Evolutionary conservation across 2,797 vertebrate species (phyloP).

Genomic region (Dermochelys coriacea): DNA sequence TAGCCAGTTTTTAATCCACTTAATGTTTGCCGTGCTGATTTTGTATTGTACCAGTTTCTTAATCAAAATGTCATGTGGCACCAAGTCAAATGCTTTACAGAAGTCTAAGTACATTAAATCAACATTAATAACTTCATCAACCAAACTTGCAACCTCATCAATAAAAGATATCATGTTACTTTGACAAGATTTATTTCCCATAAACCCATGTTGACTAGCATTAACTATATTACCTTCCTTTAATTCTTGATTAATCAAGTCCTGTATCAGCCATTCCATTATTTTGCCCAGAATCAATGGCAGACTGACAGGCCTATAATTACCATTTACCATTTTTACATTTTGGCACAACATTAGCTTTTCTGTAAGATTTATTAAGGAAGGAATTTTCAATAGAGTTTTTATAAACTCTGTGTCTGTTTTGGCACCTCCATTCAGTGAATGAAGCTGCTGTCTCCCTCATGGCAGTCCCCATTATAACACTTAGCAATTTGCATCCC

Average conservation of each 20-base stretch:
- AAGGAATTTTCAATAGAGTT: neutral
- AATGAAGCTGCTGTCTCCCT: neutral
- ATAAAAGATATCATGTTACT: slow-evolving; percentile 55
- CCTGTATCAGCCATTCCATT: slow-evolving; percentile 54
- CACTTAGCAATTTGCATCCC: neutral
- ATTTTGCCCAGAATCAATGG: slow-evolving; percentile 67
- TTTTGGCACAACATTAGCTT: neutral
- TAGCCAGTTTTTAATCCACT: neutral
- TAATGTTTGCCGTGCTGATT: slow-evolving; percentile 11
- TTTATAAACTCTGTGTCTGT: neutral
- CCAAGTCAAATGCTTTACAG: neutral
- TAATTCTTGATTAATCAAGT: slow-evolving; percentile 49
- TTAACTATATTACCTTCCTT: slow-evolving; percentile 69
- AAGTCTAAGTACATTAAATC: slow-evolving; percentile 28
- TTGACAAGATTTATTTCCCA: slow-evolving; percentile 60
- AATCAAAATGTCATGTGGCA: slow-evolving; percentile 22
- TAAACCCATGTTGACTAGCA: slow-evolving; percentile 66
- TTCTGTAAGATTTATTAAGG: slow-evolving; percentile 30
- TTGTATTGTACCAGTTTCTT: slow-evolving; percentile 31
- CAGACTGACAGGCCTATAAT: slow-evolving; percentile 44
- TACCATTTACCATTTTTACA: slow-evolving; percentile 57
- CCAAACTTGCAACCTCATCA: slow-evolving; percentile 55
- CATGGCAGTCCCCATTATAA: neutral
- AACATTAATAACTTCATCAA: slow-evolving; percentile 42
- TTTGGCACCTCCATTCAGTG: neutral